These are phyloP conservation scores for Suricata suricatta DNA, from an alignment of 2,113 vertebrate species.

Conservation along the genomic window DNA sequence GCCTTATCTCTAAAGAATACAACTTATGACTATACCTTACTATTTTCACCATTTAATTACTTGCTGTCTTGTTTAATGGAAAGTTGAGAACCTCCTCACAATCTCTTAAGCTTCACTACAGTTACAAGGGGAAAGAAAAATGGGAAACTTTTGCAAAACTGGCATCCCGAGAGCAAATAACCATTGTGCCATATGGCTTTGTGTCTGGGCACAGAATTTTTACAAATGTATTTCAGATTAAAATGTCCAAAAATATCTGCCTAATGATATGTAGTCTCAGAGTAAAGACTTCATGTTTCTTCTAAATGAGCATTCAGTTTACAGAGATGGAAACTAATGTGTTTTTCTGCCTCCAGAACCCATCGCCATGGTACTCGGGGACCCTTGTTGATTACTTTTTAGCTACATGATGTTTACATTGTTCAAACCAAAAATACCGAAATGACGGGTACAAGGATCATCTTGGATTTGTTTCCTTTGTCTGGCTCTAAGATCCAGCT, in stretches of 20 bases:
- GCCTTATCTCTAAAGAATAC: no score
- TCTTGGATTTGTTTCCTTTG: background rate
- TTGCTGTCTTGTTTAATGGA: background rate
- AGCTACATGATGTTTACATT: background rate
- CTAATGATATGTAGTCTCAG: constrained; percentile 65
- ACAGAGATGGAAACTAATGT: constrained; percentile 45
- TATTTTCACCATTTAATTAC: background rate
- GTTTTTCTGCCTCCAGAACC: constrained; percentile 47
- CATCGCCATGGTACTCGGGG: background rate
- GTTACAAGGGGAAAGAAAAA: background rate
- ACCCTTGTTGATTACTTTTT: background rate
- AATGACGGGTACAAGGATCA: background rate
- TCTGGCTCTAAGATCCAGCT: background rate
- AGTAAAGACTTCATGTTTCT: constrained; percentile 70
- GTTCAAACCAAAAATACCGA: constrained; percentile 5
- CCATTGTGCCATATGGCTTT: background rate
- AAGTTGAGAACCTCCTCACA: background rate
- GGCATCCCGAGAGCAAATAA: background rate
- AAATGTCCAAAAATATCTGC: constrained; percentile 57
- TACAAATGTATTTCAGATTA: constrained; percentile 55
- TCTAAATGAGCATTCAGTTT: constrained; percentile 66
- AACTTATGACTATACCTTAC: fast-evolving
- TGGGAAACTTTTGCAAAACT: background rate
- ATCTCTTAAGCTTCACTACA: background rate
- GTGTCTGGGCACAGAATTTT: constrained; percentile 4